phyloP scores from a whole-genome alignment of 2,888 invertebrate species.

The Drosophila conformis region DNA sequence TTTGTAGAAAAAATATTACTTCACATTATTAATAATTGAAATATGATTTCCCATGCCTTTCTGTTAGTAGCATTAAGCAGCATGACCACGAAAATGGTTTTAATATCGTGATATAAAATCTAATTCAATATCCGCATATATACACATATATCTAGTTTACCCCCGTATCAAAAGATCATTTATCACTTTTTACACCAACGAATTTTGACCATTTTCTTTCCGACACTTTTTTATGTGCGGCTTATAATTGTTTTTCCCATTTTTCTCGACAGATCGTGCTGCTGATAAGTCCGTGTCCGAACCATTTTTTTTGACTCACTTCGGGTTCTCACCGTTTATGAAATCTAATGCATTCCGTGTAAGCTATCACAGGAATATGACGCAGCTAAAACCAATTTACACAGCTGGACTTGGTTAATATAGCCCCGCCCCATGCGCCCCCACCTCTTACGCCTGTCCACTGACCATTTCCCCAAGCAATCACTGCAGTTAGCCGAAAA shows the following conservation, averaged over 20 bases:
- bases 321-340: conserved; percentile 25
- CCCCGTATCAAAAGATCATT: neutral
- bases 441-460: neutral
- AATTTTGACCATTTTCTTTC: conserved; percentile 35
- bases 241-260: conserved; percentile 24
- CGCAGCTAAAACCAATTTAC: conserved; percentile 56
- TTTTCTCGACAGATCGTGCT: conserved; percentile 36
- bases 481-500: conserved; percentile 46
- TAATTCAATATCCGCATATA: conserved; percentile 2
- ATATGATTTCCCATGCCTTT: neutral
- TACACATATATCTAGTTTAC: neutral
- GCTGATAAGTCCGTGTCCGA: conserved; percentile 31
- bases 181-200: conserved; percentile 13
- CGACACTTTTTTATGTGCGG: conserved; percentile 3
- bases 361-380: conserved; percentile 37
- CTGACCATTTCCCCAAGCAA: conserved; percentile 35
- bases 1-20: too few species aligned
- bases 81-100: conserved; percentile 7
- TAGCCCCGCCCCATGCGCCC: neutral
- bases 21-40: neutral
- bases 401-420: conserved; percentile 48
- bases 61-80: neutral
- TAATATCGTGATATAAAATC: neutral
- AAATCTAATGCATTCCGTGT: conserved; percentile 30
- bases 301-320: conserved; percentile 31